Conservation (phyloP, 2,888 invertebrate species). For the Lysandra bellargus region DNA sequence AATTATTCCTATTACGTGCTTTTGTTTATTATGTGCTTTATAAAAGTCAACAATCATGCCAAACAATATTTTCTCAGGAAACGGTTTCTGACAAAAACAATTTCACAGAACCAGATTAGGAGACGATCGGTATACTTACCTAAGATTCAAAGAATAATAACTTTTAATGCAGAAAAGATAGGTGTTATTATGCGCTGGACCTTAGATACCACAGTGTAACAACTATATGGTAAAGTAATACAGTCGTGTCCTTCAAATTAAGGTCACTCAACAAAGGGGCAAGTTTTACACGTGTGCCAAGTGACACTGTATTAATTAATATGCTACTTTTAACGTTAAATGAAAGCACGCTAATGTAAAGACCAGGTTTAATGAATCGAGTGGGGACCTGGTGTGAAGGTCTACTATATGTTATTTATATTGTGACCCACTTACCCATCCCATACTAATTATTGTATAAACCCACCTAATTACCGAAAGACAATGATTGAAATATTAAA, state of each 20-base stretch:
- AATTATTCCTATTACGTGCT: no score
- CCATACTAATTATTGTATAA: neutral
- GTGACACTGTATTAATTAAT: no score
- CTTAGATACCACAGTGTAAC: neutral
- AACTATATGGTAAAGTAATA: neutral
- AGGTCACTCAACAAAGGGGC: no score
- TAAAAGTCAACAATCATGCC: neutral
- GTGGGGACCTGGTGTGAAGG: no score
- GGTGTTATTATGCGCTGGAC: neutral
- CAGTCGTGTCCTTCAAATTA: neutral
- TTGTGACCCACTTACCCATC: neutral
- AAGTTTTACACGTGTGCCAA: no score
- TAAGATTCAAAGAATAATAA: neutral
- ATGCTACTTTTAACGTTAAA: no score
- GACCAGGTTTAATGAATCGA: no score
- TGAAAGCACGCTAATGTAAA: no score
- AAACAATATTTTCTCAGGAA: neutral
- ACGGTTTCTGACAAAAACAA: neutral
- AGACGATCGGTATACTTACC: neutral
- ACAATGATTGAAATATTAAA: constrained; percentile 7
- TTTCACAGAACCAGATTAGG: neutral
- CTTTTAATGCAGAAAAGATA: neutral
- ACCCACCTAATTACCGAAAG: neutral
- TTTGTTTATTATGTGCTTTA: neutral
- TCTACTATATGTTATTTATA: neutral